Evolutionary conservation across 2,113 vertebrate genomes (phyloP).

Genomic region (Camelus bactrianus): DNA sequence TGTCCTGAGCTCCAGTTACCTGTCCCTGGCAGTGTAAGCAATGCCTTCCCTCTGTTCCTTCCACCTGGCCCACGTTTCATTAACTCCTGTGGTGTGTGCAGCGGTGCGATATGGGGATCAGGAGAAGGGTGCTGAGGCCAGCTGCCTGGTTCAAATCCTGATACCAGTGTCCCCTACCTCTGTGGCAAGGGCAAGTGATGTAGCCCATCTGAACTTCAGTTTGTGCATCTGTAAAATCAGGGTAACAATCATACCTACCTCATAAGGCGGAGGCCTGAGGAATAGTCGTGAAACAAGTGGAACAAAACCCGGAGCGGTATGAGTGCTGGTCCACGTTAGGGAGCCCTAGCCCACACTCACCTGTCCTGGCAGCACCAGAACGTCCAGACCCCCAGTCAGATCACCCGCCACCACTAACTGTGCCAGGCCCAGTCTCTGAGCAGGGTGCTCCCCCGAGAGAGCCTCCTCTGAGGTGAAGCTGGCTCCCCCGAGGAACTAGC

Average conservation of each 20-base stretch:
- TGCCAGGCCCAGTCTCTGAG: neutral
- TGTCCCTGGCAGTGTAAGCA: neutral
- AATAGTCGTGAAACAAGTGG: neutral
- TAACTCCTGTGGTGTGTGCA: neutral
- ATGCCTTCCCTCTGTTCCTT: neutral
- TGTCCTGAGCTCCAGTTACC: too few species aligned
- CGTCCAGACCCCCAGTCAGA: neutral
- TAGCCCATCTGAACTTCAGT: neutral
- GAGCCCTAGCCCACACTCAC: neutral
- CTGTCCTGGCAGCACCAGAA: neutral
- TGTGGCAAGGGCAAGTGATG: neutral
- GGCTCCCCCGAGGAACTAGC: neutral
- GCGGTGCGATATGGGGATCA: rapidly evolving
- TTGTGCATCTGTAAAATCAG: neutral
- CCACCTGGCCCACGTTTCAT: neutral
- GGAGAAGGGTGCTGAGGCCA: neutral
- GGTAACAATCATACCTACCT: too few species aligned
- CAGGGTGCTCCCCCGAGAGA: neutral
- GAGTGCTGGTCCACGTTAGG: neutral
- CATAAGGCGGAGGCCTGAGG: neutral
- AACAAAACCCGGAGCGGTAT: too few species aligned
- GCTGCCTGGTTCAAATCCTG: neutral
- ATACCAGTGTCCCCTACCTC: neutral
- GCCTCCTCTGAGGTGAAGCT: neutral
- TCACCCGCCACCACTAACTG: neutral